Evolutionary conservation across 1,140 invertebrate species (phyloP), one percentile per base, ranked within the genome.

Genomic region (Planococcus citri): DNA sequence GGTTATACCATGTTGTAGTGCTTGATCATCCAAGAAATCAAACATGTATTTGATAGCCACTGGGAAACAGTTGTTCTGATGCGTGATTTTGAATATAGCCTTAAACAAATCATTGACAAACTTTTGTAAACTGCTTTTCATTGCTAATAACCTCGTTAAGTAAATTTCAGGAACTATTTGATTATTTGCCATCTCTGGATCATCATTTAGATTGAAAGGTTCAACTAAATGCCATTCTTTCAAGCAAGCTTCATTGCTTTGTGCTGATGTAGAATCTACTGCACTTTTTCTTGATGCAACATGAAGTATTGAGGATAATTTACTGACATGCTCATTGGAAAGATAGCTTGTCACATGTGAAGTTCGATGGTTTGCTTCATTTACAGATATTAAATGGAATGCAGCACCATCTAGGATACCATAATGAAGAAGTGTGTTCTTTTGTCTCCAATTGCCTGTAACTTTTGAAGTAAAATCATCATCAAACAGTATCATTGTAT

Each of bases 91-190:
- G 80, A 99, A 99, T 76, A 99, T 98, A 73, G 95, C 97, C 79
- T 98, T 95, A 79, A 99, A 98, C 20, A 99, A 82, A 81, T 99
- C 96, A 79, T 99, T 96, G 21, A 99, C 97, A 82, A 98, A 99
- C 79, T 97, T 97, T 80, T 99, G 95, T 70, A 98, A 81, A 1
- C 95, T 98, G 73, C 95, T 93, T 98, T 99, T 73, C 27, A 97
- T 99, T 22, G 97, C 95, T 37, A 99, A 81, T 74, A 99, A 83
- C 78, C 97, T 86, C 22, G 97, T 99, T 27, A 99, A 84, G 80
- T 99, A 99, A 75, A 99, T 98, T 83, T 99, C 97, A 0, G 95
- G 97, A 0, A 99, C 96, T 91, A 99, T 95, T 83, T 99, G 99
- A 78, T 96, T 97, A 20, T 94, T 92, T 72, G 95, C 85, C 77